phyloP scores from a whole-genome alignment of 2,797 vertebrate species.

The Octomys mimax region DNA sequence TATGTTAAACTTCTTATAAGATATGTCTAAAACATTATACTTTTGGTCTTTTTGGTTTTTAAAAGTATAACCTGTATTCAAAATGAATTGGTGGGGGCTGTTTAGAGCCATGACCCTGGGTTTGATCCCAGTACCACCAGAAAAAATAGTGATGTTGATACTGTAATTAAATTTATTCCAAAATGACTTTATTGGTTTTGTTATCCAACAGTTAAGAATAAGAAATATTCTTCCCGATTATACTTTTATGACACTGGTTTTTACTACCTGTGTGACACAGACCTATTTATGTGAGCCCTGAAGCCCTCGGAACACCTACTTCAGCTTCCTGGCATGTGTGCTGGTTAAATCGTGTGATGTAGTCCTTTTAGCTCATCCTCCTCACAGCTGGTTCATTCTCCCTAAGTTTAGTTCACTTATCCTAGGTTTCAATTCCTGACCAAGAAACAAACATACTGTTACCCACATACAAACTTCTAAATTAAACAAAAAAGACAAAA shows the following conservation, averaged over 20 bases:
- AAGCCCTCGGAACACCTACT: not conserved
- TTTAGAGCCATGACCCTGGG: not conserved
- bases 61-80: slow-evolving; percentile 28
- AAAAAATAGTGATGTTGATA: not conserved
- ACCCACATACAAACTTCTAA: not conserved
- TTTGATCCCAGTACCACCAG: not conserved
- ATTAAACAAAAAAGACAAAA: slow-evolving; percentile 51
- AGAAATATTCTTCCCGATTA: not conserved
- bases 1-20: not conserved
- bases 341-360: not conserved
- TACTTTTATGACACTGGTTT: not conserved
- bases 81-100: slow-evolving; percentile 13
- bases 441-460: slow-evolving; percentile 10
- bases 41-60: not conserved
- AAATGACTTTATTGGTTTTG: slow-evolving; percentile 49
- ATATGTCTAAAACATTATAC: not conserved
- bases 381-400: not conserved
- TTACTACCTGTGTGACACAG: not conserved
- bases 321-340: slow-evolving; percentile 16
- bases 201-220: not conserved
- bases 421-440: slow-evolving; percentile 29
- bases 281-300: not conserved
- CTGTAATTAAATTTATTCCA: not conserved
- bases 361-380: not conserved
- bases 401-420: slow-evolving; percentile 13